A percentile compares a stretch with the other conserved stretches of the same genome.
These are phyloP conservation scores for Neomicropteryx cornuta DNA, from an alignment of 1,140 invertebrate species.

Conservation along the genomic window DNA sequence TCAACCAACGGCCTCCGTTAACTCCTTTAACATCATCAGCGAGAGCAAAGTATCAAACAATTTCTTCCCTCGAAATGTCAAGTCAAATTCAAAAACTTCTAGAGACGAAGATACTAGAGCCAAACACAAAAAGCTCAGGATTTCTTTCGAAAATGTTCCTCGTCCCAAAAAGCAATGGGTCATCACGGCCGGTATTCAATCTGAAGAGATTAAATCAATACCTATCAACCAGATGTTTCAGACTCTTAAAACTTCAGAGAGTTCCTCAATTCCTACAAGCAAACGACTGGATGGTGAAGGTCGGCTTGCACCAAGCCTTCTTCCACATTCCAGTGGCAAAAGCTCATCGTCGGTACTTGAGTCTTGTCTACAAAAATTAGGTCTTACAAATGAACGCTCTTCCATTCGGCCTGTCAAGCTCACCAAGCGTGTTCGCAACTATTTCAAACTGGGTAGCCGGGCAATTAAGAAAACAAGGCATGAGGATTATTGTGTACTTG, in stretches of 20 bases:
- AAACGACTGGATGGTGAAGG: slow-evolving; percentile 13
- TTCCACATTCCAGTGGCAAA: slow-evolving; percentile 16
- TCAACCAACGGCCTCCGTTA: too few species aligned
- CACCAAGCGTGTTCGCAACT: slow-evolving; percentile 10
- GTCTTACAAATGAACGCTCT: slow-evolving; percentile 13
- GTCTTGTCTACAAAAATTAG: slow-evolving; percentile 14
- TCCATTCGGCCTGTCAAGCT: slow-evolving; percentile 11
- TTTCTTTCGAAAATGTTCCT: slow-evolving; percentile 8
- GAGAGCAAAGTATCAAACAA: too few species aligned
- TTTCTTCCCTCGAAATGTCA: neutral
- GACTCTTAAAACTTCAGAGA: slow-evolving; percentile 4
- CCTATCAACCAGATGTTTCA: slow-evolving; percentile 4
- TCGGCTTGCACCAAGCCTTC: slow-evolving; percentile 18
- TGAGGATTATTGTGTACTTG: slow-evolving; percentile 16
- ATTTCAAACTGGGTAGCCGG: slow-evolving; percentile 15
- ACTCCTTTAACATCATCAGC: too few species aligned
- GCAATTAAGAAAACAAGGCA: slow-evolving; percentile 10
- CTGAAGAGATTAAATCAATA: slow-evolving; percentile 12
- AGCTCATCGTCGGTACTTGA: slow-evolving; percentile 13
- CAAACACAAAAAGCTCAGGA: slow-evolving; percentile 4
- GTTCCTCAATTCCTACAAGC: slow-evolving; percentile 7
- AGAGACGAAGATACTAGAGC: slow-evolving; percentile 13
- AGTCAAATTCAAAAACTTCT: slow-evolving; percentile 9
- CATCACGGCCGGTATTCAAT: slow-evolving; percentile 7
- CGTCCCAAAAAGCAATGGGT: slow-evolving; percentile 10